Base-by-base conservation (phyloP, 2,797 vertebrate genomes). In the Pachyuromys duprasi region DNA sequence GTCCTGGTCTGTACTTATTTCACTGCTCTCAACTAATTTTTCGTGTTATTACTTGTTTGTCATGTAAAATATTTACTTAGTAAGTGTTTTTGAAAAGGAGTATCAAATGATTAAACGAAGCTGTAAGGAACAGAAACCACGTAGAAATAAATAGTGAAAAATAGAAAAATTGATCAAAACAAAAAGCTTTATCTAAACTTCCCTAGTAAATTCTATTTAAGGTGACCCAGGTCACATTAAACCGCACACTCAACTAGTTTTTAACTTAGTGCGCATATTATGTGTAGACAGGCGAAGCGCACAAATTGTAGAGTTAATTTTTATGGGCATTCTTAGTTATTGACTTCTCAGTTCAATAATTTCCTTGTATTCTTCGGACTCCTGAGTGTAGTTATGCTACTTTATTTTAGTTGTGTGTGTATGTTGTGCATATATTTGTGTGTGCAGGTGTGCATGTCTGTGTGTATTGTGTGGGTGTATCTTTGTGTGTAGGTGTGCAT, bases 141-240 rank as follows among this genome's bases (percentile, higher is more conserved):
- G 83, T 80, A 70, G 63, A 90, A 95, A 78, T 20, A 93, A 72
- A 92, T 14, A 22, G 8, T 11, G 53, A 42, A 28, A 60, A 81
- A 63, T 8, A 65, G 67, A 74, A 39, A 92, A 57, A 95, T 76
- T 11, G 55, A 84, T 84, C 42, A 86, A 86, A 93, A 67, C 74
- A 62, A 86, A 86, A 45, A 15, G 63, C 74, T 55, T 81, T 74
- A 3, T 14, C 86, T 93, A 63, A 53, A 33, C 55, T 60, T 70
- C 74, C 49, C 18, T 26, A 12, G 78, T 82, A 74, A 92, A 33
- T 0, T 74, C 82, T 74, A 20, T 15, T 49, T 26, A 74, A 89
- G 36, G 33, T 62, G 63, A 53, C 22, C 2, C 8, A 24, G 67
- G 33, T 53, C 42, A 60, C 0, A 24, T 9, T 42, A 75, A 93